phyloP scores from a whole-genome alignment of 2,888 invertebrate genomes.

The Aphidoletes aphidimyza region DNA sequence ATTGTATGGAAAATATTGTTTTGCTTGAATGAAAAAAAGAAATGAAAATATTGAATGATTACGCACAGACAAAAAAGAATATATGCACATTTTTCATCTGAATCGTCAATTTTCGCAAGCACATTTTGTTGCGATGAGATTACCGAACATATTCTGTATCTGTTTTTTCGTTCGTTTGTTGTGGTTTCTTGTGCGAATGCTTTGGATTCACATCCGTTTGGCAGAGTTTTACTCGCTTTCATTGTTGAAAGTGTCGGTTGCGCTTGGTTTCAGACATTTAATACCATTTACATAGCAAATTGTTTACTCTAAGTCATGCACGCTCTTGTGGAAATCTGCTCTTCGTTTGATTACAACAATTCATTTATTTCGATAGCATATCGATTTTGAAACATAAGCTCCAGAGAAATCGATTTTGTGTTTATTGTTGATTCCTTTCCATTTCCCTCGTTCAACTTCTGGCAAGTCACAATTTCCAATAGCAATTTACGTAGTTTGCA shows the following conservation, averaged over 20 bases:
- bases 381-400: not conserved
- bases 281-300: slow-evolving; percentile 6
- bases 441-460: not conserved
- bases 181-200: not conserved
- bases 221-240: not conserved
- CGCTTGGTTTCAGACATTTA: not conserved
- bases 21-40: too few relatives aligned
- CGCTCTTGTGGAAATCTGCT: not conserved
- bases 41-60: slow-evolving; percentile 5
- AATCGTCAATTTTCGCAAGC: not conserved
- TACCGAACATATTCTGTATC: not conserved
- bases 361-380: not conserved
- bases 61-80: not conserved
- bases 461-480: not conserved
- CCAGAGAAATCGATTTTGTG: not conserved
- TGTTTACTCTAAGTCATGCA: not conserved
- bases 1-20: slow-evolving; percentile 41
- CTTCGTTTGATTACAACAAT: slow-evolving; percentile 32
- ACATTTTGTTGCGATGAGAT: not conserved
- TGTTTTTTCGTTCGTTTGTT: not conserved
- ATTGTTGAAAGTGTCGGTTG: not conserved
- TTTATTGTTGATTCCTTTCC: not conserved
- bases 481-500: not conserved
- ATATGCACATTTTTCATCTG: slow-evolving; percentile 10
- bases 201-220: not conserved